Evolutionary conservation across 2,888 invertebrate species (phyloP), one percentile per base, ranked within the genome.

Genomic region (Drosophila birchii): DNA sequence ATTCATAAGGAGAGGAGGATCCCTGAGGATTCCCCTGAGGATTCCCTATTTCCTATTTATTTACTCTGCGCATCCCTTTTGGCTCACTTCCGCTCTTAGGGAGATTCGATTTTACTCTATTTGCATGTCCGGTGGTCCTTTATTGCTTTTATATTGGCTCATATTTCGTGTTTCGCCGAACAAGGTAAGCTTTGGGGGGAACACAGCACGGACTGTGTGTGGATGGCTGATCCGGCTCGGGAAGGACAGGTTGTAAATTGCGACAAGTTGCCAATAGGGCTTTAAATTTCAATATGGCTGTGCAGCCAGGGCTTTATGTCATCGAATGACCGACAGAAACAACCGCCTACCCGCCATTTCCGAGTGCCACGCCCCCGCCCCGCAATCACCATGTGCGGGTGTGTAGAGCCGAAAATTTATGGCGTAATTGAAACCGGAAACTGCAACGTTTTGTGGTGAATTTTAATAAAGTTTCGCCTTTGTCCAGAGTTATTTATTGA

Each of bases 391-490:
- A 39, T 58, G 68, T 58, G 68, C 76, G 82, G 72, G 83, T 63
- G 76, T 78, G 76, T 60, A 70, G 60, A 44, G 64, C 71, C 76
- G 78, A 79, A 81, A 86, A 87, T 87, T 87, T 88, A 87, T 88
- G 79, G 73, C 78, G 82, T 88, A 88, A 87, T 87, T 88, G 88
- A 88, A 88, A 82, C 82, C 79, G 82, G 86, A 88, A 86, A 86
- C 88, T 84, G 78, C 88, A 86, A 76, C 79, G 82, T 75, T 88
- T 82, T 86, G 88, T 81, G 88, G 88, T 77, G 82, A 85, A 88
- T 88, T 88, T 87, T 88, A 88, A 86, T 86, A 88, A 84, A 86
- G 85, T 84, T 80, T 56, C 67, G 76, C 79, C 88, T 79, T 86
- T 86, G 83, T 81, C 54, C 55, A 56, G 67, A 77, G 81, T 86